These are phyloP conservation scores for Raja brachyura DNA, from an alignment of 2,113 vertebrate genomes.

Conservation along the genomic window DNA sequence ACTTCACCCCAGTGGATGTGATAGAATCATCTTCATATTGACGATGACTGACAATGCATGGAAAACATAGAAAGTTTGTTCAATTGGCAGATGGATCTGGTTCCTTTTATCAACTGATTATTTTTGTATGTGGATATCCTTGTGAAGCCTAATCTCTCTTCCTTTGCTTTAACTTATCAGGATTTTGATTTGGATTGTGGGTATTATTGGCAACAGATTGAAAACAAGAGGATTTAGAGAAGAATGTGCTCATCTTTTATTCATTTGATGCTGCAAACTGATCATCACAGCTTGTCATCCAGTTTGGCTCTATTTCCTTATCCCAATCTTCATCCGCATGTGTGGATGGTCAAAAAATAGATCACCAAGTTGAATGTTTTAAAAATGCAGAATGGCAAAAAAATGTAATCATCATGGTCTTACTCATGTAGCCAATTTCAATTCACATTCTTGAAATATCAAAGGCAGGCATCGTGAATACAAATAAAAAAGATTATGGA, in stretches of 20 bases:
- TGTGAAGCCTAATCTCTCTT: not conserved
- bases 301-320: not conserved
- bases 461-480: not conserved
- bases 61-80: not conserved
- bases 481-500: not conserved
- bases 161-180: not conserved
- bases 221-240: not conserved
- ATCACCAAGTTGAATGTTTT: not conserved
- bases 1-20: not conserved
- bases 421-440: not conserved
- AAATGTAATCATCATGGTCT: not conserved
- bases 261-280: not conserved
- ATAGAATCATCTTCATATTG: not conserved
- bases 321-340: not conserved
- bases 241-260: not conserved
- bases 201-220: not conserved
- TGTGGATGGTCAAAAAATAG: not conserved
- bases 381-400: not conserved
- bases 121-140: not conserved
- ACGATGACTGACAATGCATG: not conserved
- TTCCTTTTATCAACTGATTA: slow-evolving; percentile 8
- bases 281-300: not conserved
- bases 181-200: not conserved
- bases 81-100: not conserved
- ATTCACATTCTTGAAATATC: not conserved